phyloP scores from a whole-genome alignment of 2,113 vertebrate genomes.

The Zosterops hypoxanthus region DNA sequence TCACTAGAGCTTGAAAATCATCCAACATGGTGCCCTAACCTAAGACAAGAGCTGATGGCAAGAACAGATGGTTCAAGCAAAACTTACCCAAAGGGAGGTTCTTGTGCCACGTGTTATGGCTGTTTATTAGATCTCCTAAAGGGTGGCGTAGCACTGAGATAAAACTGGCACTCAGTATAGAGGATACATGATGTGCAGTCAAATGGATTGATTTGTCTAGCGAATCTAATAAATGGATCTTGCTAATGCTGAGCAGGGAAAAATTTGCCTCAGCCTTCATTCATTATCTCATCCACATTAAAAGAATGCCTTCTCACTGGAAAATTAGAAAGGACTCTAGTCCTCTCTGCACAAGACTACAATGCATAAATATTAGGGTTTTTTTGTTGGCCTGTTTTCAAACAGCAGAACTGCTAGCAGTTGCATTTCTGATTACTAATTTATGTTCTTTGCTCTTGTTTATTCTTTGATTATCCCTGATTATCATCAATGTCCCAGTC shows the following conservation, averaged over 20 bases:
- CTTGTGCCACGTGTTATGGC: slow-evolving; percentile 41
- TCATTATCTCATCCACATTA: slow-evolving; percentile 73
- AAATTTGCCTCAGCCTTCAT: slow-evolving; percentile 62
- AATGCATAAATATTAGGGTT: slow-evolving; percentile 45
- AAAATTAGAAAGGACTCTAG: slow-evolving; percentile 27
- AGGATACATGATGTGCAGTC: slow-evolving; percentile 72
- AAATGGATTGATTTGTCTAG: slow-evolving; percentile 76
- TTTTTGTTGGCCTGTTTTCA: slow-evolving; percentile 54
- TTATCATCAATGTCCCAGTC: neutral
- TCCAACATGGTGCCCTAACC: slow-evolving; percentile 22
- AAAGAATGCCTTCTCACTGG: slow-evolving; percentile 43
- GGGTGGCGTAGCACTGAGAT: slow-evolving; percentile 46
- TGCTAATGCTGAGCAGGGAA: slow-evolving; percentile 68
- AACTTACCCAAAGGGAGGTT: slow-evolving; percentile 61
- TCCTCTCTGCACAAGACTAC: slow-evolving; percentile 22
- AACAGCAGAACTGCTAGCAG: slow-evolving; percentile 12
- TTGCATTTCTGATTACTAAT: slow-evolving; percentile 28
- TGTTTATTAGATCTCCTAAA: slow-evolving; percentile 65
- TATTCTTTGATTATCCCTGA: slow-evolving; percentile 3
- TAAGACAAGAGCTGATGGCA: slow-evolving; percentile 50
- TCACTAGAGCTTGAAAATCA: slow-evolving; percentile 15
- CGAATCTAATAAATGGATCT: slow-evolving; percentile 73
- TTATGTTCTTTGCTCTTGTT: neutral
- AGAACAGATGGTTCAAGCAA: slow-evolving; percentile 73
- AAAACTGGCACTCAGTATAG: slow-evolving; percentile 64